Evolutionary conservation across 1,140 invertebrate species (phyloP).

Genomic region (Orius insidiosus): DNA sequence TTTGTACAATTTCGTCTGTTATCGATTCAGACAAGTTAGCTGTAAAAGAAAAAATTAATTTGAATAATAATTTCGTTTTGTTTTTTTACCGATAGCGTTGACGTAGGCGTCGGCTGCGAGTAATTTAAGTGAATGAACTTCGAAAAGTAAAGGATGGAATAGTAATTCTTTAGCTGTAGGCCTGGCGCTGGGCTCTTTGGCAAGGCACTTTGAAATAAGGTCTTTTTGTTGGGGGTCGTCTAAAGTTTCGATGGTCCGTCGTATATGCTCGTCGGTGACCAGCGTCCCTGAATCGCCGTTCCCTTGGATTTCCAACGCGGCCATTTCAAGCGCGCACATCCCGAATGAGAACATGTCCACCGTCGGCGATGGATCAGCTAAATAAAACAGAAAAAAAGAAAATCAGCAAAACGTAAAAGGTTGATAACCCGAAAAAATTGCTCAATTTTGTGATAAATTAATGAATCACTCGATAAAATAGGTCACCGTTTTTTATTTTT

Average conservation of each 20-base stretch:
- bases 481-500: too few relatives aligned
- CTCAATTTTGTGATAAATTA: too few relatives aligned
- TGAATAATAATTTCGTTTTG: background rate
- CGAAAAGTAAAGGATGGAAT: constrained; percentile 93
- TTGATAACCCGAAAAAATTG: background rate
- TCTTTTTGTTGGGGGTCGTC: constrained; percentile 74
- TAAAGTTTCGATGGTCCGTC: constrained; percentile 70
- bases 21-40: constrained; percentile 75
- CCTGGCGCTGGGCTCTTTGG: constrained; percentile 61
- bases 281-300: constrained; percentile 73
- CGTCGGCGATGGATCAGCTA: constrained; percentile 55
- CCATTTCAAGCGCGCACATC: constrained; percentile 97
- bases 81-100: constrained; percentile 52
- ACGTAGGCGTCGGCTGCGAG: constrained; percentile 83
- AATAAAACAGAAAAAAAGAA: constrained; percentile 16
- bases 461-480: too few relatives aligned
- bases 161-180: constrained; percentile 83
- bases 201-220: constrained; percentile 83
- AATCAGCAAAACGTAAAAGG: constrained; percentile 12
- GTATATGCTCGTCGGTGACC: constrained; percentile 78
- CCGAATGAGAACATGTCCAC: constrained; percentile 98
- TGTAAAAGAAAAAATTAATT: constrained; percentile 25
- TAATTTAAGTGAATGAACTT: constrained; percentile 91
- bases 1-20: constrained; percentile 66
- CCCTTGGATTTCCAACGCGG: constrained; percentile 84